Evolutionary conservation across 2,888 invertebrate species (phyloP), one percentile per base, ranked within the genome.

Genomic region (Neocrepidodera transversa): DNA sequence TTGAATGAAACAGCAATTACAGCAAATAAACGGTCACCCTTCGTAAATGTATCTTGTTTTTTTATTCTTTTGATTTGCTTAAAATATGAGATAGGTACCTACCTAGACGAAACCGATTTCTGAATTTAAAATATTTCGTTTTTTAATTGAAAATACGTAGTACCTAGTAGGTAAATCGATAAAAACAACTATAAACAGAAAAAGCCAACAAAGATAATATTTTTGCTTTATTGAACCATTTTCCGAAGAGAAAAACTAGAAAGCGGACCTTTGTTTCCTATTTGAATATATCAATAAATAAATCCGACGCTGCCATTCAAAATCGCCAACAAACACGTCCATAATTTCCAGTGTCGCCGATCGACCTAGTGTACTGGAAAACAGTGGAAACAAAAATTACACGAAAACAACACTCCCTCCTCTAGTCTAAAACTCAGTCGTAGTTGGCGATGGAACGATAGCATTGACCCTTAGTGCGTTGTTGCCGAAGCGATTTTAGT

Each of bases 401-500:
- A 43, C 13, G 32, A 32, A 43, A 52, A 52, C 52, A 20, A 11
- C 11, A 11, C 11, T 32, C 32, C 32, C 32, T 32, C 2, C 32
- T n/a, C 32, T 32, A 32, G 11, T 8, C 32, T 2, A 51, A 32
- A 13, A n/a, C 2, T 32, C 23, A 32, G 32, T 32, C 32, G 32
- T 13, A 32, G 43, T 43, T 48, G 45, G 1, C 47, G 26, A 30
- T 35, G 32, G 40, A 58, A 50, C 32, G 58, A 58, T 61, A 58
- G 61, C 61, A 58, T 58, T 61, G 61, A 61, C 61, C 61, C 58
- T 32, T 10, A 11, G 11, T 23, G 23, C 42, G 16, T 11, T 23
- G 42, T 42, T 42, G 42, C 42, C 42, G 11, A 11, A 40, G 4
- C n/a, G n/a, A n/a, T n/a, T n/a, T n/a, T n/a, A n/a, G n/a, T n/a